Percentiles rank a stretch among this genome's conserved stretches.
Evolutionary conservation across 1,140 invertebrate genomes (phyloP).

Genomic region (Stegodyphus dumicola): DNA sequence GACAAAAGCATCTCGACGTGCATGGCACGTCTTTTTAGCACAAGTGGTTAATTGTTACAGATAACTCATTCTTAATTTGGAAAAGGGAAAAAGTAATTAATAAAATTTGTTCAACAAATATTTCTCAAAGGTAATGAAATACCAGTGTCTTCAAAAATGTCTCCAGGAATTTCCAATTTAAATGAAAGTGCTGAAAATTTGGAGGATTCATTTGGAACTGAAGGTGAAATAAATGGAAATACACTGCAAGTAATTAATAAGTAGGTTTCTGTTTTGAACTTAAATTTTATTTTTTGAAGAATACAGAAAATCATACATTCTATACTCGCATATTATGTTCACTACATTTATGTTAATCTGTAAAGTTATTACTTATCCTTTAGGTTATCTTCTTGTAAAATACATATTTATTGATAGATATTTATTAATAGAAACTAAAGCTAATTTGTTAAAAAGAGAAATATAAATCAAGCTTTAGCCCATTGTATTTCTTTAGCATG

Average conservation of each 20-base stretch:
- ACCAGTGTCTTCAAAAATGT: background rate
- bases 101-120: background rate
- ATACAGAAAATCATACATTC: background rate
- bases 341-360: background rate
- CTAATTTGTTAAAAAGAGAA: no score
- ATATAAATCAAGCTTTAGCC: no score
- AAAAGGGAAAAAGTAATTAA: no score
- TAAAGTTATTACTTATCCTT: no score
- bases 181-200: background rate
- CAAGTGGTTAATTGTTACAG: no score
- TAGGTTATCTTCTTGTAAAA: no score
- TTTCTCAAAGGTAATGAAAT: background rate
- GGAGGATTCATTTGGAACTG: background rate
- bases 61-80: no score
- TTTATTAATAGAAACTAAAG: no score
- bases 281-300: background rate
- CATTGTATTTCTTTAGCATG: no score
- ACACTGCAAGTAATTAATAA: constrained; percentile 10
- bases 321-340: background rate
- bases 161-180: background rate
- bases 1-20: no score
- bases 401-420: no score
- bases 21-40: no score
- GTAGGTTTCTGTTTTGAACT: background rate
- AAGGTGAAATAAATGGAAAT: constrained; percentile 24